A percentile compares a stretch with the other conserved stretches of the same genome.
These are phyloP conservation scores for Ormia ochracea DNA, from an alignment of 2,888 invertebrate species.

Conservation along the genomic window DNA sequence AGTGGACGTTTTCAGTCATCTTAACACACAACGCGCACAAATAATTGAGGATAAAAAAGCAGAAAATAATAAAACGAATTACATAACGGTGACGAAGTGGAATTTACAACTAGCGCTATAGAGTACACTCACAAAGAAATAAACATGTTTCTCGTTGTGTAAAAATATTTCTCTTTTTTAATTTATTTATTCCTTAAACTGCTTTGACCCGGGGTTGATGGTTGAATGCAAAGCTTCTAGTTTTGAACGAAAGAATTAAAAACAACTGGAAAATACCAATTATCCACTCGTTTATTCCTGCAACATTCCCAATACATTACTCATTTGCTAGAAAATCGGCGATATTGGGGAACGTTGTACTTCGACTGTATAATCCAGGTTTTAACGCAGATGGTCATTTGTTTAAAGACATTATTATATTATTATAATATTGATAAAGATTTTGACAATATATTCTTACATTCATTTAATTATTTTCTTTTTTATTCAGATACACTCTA, in stretches of 20 bases:
- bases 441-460: too few relatives aligned
- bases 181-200: slow-evolving; percentile 22
- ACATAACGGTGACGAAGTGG: slow-evolving; percentile 24
- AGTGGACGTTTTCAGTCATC: slow-evolving; percentile 33
- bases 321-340: too few relatives aligned
- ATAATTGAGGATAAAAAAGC: slow-evolving; percentile 39
- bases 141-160: slow-evolving; percentile 35
- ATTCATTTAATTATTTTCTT: too few relatives aligned
- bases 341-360: too few relatives aligned
- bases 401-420: too few relatives aligned
- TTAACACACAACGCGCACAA: slow-evolving; percentile 51
- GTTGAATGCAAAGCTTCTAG: slow-evolving; percentile 20
- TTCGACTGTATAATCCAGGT: too few relatives aligned
- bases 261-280: slow-evolving; percentile 41
- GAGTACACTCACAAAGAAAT: slow-evolving; percentile 20
- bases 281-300: slow-evolving; percentile 1
- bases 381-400: too few relatives aligned
- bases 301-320: neutral
- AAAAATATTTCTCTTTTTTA: too few relatives aligned
- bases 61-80: slow-evolving; percentile 20
- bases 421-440: too few relatives aligned
- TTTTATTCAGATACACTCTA: too few relatives aligned
- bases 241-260: slow-evolving; percentile 30
- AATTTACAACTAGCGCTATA: slow-evolving; percentile 19
- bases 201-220: slow-evolving; percentile 9